These are phyloP conservation scores for Nemotelus nigrinus DNA, from an alignment of 2,888 invertebrate genomes.

Conservation along the genomic window DNA sequence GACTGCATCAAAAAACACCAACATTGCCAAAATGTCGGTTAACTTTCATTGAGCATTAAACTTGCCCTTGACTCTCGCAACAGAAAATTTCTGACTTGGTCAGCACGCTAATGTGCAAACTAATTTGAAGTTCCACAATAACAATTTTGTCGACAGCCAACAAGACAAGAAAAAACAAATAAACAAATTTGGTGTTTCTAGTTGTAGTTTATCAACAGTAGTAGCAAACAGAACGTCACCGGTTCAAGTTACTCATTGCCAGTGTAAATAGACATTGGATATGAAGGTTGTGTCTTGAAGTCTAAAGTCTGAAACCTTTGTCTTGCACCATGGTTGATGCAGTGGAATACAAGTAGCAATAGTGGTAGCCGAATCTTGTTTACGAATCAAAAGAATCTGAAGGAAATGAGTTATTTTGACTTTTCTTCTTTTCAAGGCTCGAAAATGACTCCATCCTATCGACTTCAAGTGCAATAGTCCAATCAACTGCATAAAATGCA, in stretches of 20 bases:
- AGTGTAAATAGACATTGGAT: neutral
- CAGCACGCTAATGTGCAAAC: neutral
- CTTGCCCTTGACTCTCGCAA: neutral
- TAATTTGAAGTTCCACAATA: neutral
- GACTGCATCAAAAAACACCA: no score
- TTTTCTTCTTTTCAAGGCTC: no score
- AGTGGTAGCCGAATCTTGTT: no score
- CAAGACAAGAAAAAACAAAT: neutral
- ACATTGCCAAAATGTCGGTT: no score
- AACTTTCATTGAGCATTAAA: neutral
- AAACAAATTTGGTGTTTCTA: constrained; percentile 7
- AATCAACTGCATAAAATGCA: no score
- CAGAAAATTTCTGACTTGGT: neutral
- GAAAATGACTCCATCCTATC: no score
- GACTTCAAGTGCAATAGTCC: no score
- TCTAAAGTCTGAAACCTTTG: no score
- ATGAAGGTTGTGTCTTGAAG: neutral
- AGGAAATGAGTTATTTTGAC: no score
- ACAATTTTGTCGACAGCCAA: neutral
- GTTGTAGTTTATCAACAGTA: constrained; percentile 11
- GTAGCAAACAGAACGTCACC: neutral
- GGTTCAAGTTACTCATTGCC: constrained; percentile 1
- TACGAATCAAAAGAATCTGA: no score
- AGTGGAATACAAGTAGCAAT: no score
- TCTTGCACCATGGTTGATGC: no score